Base-by-base conservation (phyloP, 2,888 invertebrate species). In the Eulithis prunata region DNA sequence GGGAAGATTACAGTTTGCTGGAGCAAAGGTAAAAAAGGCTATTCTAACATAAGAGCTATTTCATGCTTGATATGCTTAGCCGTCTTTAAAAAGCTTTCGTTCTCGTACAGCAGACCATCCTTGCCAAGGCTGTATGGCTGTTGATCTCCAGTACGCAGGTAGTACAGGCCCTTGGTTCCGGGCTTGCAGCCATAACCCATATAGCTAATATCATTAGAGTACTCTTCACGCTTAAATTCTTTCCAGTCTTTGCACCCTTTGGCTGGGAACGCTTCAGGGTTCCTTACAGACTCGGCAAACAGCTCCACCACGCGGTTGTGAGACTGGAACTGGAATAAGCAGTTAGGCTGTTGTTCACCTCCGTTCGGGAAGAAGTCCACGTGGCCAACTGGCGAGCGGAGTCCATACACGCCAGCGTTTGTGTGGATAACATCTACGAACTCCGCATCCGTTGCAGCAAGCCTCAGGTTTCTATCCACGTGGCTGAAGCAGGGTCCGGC, bases 401-500 rank as follows among this genome's bases (percentile, higher is more conserved):
- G 67, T 0, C 93, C 93, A 49, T 80, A 89, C 0, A 90, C 87
- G 0, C 90, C 91, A 0, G 75, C 84, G 54, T 91, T 87, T 0
- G 86, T 86, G 59, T 93, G 92, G 0, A 89, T 85, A 0, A 83
- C 87, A 54, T 90, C 89, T 0, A 92, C 90, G 53, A 82, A 91
- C 0, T 72, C 74, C 0, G 91, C 93, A 55, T 92, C 91, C 0
- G 82, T 72, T 0, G 68, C 52, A 57, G 82, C 77, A 5, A 93
- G 76, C 51, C 87, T 66, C 4, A 86, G 47, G 0, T 77, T 75
- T 0, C 74, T 67, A 0, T 83, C 80, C 0, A 90, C 75, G 41
- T 85, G 69, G 52, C 82, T 81, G 82, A 91, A 93, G 82, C 92
- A 92, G 0, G 92, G 92, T 0, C 92, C 92, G 0, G 92, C 92